Base-by-base conservation (phyloP, 2,888 invertebrate genomes). In the Callimorpha dominula region DNA sequence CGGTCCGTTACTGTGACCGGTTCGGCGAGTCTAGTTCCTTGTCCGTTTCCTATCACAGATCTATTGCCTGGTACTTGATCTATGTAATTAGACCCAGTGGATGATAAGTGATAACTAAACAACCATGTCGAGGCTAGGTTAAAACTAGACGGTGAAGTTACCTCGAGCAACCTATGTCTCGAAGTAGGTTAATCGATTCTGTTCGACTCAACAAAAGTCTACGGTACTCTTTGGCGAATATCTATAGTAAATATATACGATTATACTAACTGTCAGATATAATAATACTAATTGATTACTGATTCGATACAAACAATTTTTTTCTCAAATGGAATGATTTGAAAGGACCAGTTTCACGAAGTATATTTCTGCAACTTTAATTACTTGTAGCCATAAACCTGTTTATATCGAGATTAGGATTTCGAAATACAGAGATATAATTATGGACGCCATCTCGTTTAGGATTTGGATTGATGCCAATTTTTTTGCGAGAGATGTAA, bases 401-500 rank as follows among this genome's bases (percentile, higher is more conserved):
- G 90, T 89, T 88, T 87, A 81, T 81, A 81, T 82, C 82, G 87
- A 85, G 86, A 89, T 90, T 89, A 87, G 86, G 84, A 87, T 88
- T 89, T 89, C 84, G 84, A 88, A 88, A 87, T 84, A 83, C 79
- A 75, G 79, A 84, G 87, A 88, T 89, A 88, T 87, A 85, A 85
- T 84, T 86, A 84, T 84, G 83, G 85, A 84, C 85, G 83, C 86
- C 82, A 81, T 86, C 85, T 82, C 85, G 87, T 83, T 83, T 84
- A 85, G 78, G 82, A 85, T 88, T 90, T 91, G 94, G 94, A 90
- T 70, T 80, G 70, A 77, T 89, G 94, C 95, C 95, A 94, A 93
- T 89, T 92, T 93, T n/a, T 94, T 94, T 90, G 85, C 83, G 82
- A 75, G 88, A 76, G 88, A 88, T 93, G 93, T 92, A 92, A 93